These are phyloP conservation scores for Drosophila mimetica DNA, from an alignment of 2,888 invertebrate species.

Conservation along the genomic window DNA sequence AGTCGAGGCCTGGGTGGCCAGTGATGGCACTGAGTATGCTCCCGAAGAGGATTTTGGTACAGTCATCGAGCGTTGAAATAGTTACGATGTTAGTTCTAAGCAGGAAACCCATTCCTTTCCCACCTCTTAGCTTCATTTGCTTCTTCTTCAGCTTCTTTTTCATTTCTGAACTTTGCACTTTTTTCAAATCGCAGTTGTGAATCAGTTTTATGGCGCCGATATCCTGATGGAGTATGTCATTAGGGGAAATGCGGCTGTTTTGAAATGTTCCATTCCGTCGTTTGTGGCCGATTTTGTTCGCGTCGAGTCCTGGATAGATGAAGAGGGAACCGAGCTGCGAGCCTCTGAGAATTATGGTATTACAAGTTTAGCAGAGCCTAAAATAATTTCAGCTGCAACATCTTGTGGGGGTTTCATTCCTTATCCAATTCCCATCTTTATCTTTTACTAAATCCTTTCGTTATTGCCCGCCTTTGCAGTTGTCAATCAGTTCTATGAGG, in stretches of 20 bases:
- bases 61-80: background rate
- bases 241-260: conserved; percentile 89
- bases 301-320: conserved; percentile 89
- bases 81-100: conserved; percentile 27
- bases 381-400: conserved; percentile 5
- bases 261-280: conserved; percentile 90
- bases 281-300: conserved; percentile 90
- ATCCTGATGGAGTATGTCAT: conserved; percentile 90
- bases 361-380: conserved; percentile 12
- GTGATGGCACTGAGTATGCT: conserved; percentile 89
- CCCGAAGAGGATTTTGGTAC: conserved; percentile 91
- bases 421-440: conserved; percentile 12
- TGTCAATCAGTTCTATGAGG: conserved; percentile 89
- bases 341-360: conserved; percentile 86
- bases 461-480: conserved; percentile 84
- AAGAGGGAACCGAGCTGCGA: conserved; percentile 86
- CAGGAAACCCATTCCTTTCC: conserved; percentile 1
- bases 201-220: conserved; percentile 90
- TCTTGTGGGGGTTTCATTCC: conserved; percentile 8
- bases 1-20: conserved; percentile 92
- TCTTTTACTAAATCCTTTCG: conserved; percentile 32
- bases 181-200: conserved; percentile 86
- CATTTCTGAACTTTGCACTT: conserved; percentile 8
- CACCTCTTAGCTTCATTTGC: background rate
- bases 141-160: conserved; percentile 15